Base-by-base conservation (phyloP, 1,140 invertebrate genomes). In the Triops longicaudatus region DNA sequence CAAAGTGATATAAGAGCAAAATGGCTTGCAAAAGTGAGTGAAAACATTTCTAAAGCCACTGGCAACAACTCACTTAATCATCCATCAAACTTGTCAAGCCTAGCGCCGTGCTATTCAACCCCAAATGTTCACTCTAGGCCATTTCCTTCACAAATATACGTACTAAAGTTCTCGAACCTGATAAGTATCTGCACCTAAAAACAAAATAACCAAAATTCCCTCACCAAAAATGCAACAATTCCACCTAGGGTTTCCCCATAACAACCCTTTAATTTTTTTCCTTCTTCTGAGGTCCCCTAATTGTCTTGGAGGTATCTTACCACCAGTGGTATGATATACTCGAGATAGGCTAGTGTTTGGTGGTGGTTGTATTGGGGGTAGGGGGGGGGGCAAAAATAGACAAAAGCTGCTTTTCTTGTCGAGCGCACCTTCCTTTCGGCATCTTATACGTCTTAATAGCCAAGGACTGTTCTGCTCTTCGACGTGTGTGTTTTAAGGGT, bases 31-130 rank as follows among this genome's bases (percentile, higher is more conserved):
- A 63, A 63, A 22, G 31, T 37, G 7, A 37, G 31, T 37, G 31
- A 37, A 37, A 37, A 5, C 14, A 63, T 11, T 17, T 63, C 10
- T 22, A 14, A 22, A 22, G 14, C 50, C 50, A 63, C 7, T 63
- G 50, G 50, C 14, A 63, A 63, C 50, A 63, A 63, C 50, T 63
- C 50, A 63, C 50, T 63, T 63, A 10, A 63, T 63, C 50, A 63
- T 63, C 50, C 50, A 63, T 63, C 50, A 63, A 63, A 14, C 50
- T 63, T 63, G 50, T 63, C 50, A 63, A 63, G 50, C 6, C 14
- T 63, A 22, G 50, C 50, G 50, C 50, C 50, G 50, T 63, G 14
- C 50, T 63, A 10, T 63, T 63, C 50, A 63, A 17, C 17, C 5
- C 22, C 50, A 37, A 37, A 37, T 37, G 31, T 37, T 37, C 31